Conservation (phyloP, 2,888 invertebrate species). For the Megamerina dolium region DNA sequence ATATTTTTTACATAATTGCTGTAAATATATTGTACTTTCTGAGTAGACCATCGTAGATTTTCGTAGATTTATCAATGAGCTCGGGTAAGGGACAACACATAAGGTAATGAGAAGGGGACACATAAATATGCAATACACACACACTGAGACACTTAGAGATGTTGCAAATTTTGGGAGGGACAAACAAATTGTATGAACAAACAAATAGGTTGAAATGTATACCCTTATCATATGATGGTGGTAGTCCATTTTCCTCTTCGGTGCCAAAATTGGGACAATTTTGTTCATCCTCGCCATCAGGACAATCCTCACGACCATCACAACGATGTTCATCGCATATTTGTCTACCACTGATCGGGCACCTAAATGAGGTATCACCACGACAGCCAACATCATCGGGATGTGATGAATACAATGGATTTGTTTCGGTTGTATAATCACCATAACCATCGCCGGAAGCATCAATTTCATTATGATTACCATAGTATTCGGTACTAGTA, state of each 20-base stretch:
- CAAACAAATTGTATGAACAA: background rate
- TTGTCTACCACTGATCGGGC: constrained; percentile 24
- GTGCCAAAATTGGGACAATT: constrained; percentile 29
- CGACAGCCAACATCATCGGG: constrained; percentile 30
- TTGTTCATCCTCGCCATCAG: constrained; percentile 44
- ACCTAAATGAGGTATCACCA: constrained; percentile 39
- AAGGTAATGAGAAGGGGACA: too few relatives aligned
- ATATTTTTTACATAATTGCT: too few relatives aligned
- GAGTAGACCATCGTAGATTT: too few relatives aligned
- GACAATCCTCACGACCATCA: constrained; percentile 39
- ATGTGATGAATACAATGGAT: constrained; percentile 17
- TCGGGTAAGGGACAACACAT: too few relatives aligned
- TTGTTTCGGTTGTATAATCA: constrained; percentile 21
- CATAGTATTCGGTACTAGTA: too few relatives aligned
- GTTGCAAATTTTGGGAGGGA: background rate
- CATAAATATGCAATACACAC: constrained; percentile 9
- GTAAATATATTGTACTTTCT: too few relatives aligned
- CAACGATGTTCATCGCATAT: constrained; percentile 44
- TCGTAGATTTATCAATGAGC: too few relatives aligned
- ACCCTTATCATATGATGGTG: constrained; percentile 23
- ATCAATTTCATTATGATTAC: background rate
- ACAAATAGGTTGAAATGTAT: constrained; percentile 8
- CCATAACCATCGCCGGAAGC: constrained; percentile 25
- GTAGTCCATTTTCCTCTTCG: too few relatives aligned
- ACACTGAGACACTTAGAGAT: constrained; percentile 4